These are phyloP conservation scores for Drosophila lutescens DNA, from an alignment of 2,888 invertebrate species.

Conservation along the genomic window DNA sequence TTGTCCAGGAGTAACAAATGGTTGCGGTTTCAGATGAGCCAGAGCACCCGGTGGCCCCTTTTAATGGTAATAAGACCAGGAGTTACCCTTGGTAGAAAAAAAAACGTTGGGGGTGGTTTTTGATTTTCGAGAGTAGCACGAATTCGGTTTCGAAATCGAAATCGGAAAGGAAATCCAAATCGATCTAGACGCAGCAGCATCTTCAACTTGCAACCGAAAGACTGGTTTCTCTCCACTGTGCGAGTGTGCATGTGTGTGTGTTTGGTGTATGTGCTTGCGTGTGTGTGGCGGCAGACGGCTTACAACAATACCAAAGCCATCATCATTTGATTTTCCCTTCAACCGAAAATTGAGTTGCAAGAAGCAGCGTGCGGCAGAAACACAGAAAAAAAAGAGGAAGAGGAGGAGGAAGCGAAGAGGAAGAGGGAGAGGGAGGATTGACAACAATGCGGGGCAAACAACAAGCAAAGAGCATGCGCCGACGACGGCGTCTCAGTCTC, in stretches of 20 bases:
- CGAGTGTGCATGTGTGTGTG: constrained; percentile 1
- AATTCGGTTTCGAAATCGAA: too few relatives aligned
- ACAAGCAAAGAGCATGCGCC: constrained; percentile 35
- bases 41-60: too few relatives aligned
- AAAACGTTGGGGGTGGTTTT: too few relatives aligned
- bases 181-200: constrained; percentile 23
- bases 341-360: constrained; percentile 38
- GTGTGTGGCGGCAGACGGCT: constrained; percentile 17
- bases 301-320: constrained; percentile 47
- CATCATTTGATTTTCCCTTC: constrained; percentile 52
- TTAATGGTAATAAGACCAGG: too few relatives aligned
- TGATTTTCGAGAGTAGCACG: too few relatives aligned
- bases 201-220: constrained; percentile 26
- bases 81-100: too few relatives aligned
- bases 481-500: constrained; percentile 26
- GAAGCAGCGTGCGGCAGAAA: constrained; percentile 2
- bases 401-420: constrained; percentile 4
- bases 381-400: neutral
- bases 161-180: neutral
- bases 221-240: constrained; percentile 35
- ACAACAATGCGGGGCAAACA: constrained; percentile 35
- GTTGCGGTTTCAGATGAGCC: constrained; percentile 11
- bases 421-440: constrained; percentile 12
- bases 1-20: constrained; percentile 23
- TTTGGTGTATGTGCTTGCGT: neutral